Evolutionary conservation across 2,797 vertebrate species (phyloP), one percentile per base, ranked within the genome.

Genomic region (Benthosema pterotum): DNA sequence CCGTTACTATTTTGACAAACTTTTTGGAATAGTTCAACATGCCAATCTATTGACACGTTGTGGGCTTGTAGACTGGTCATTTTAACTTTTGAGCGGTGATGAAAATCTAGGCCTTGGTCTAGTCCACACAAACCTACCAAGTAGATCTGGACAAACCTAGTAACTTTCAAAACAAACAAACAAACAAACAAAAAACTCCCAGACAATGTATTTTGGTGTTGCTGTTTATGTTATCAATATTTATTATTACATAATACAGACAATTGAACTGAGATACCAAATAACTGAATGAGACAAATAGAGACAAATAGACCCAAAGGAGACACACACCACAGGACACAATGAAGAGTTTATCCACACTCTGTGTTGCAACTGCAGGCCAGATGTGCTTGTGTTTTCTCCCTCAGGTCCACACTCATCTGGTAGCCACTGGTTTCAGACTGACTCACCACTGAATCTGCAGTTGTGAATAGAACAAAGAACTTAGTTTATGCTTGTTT

Each of bases 321-420:
- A 38, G 4, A 14, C 11, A 16, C 11, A 25, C 11, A 16, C 11
- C 3, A 11, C 8, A 38, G 8, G 32, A 38, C 32, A 7, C 32
- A 38, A 38, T n/a, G n/a, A 38, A 25, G 11, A 6, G 32, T 0
- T 75, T 87, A 90, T 63, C 69, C 65, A 67, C 92, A 92, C 63
- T 88, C 82, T 55, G 84, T 42, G 4, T 71, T 83, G 71, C 92
- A 93, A 67, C 71, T 87, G 71, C 91, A 93, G 49, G 81, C 84
- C 1, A 90, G 49, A 66, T 93, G 90, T 60, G 89, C 85, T 15
- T 87, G 67, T 13, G 78, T 45, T 7, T 57, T 68, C 57, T 91
- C 83, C 60, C 61, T 85, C 22, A 92, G n/a, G 72, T 92, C 90
- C 13, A 86, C 72, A 12, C 79, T 88, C 53, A 65, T 66, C 4